phyloP scores from a whole-genome alignment of 2,888 invertebrate species.

The Drosophila subquinaria region DNA sequence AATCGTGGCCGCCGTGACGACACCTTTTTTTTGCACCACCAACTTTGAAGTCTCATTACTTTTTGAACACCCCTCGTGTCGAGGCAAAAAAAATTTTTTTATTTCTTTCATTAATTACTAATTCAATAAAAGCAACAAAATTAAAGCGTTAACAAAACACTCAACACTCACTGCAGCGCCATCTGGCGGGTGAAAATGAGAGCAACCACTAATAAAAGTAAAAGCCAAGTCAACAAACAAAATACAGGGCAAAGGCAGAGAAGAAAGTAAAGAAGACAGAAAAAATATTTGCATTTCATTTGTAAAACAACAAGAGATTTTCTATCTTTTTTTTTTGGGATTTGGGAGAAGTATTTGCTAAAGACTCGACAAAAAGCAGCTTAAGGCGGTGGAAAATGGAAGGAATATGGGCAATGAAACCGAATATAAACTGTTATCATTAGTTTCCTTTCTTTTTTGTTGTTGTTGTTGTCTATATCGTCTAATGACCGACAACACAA shows the following conservation, averaged over 20 bases:
- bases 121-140: no score
- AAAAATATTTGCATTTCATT: slow-evolving; percentile 60
- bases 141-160: slow-evolving; percentile 11
- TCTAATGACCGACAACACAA: slow-evolving; percentile 41
- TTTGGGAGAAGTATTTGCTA: slow-evolving; percentile 17
- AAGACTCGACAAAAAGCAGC: slow-evolving; percentile 20
- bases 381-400: background rate
- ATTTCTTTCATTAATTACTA: no score
- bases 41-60: no score
- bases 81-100: no score
- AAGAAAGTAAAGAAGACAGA: background rate
- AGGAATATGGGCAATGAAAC: background rate
- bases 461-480: slow-evolving; percentile 9
- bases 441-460: no score
- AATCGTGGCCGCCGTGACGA: no score
- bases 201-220: slow-evolving; percentile 13
- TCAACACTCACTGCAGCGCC: slow-evolving; percentile 23
- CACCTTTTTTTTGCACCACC: no score
- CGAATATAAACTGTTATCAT: slow-evolving; percentile 25
- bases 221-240: slow-evolving; percentile 14
- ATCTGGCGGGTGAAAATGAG: slow-evolving; percentile 28
- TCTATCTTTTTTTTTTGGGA: background rate
- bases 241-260: background rate
- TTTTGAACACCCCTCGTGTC: no score
- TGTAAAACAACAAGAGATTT: slow-evolving; percentile 27